Evolutionary conservation across 2,888 invertebrate genomes (phyloP), one percentile per base, ranked within the genome.

Genomic region (Dyspetes luteomarginatus): DNA sequence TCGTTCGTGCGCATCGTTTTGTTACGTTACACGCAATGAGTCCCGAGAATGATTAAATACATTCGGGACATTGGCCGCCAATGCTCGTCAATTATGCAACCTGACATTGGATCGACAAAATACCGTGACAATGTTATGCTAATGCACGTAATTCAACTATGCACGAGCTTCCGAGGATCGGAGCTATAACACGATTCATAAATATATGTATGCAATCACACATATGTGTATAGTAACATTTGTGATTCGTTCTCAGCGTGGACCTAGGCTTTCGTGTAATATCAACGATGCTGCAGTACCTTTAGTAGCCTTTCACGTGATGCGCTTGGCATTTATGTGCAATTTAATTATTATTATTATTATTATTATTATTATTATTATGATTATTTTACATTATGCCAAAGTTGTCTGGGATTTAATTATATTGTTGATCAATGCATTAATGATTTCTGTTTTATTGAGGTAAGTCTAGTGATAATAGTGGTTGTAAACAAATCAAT

Each of bases 1-100:
- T 7, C 5, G 55, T 24, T 41, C 4, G 36, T 45, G n/a, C n/a
- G n/a, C n/a, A 67, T 41, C 26, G 36, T 5, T 67, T 30, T 65
- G 71, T 12, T 5, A 75, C 60, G 75, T 71, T 67, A 65, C 52
- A 52, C 56, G 60, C 4, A 9, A 48, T 30, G 65, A 69, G 55
- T 65, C 50, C 56, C n/a, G 48, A 56, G 41, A 26, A 26, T 74
- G 78, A 79, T 79, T 79, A 74, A 74, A 58, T 65, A 58, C 65
- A n/a, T n/a, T 50, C 48, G 36, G 24, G 68, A 69, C 64, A 64
- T 74, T 55, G 55, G 19, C 67, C 75, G 75, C 71, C 69, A 65
- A 65, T 74, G 67, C 48, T 79, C 65, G 58, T 79, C 69, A 71
- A 80, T 80, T 80, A 80, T 80, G 80, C 80, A 80, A 80, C 52